Percentiles rank a stretch among this genome's conserved stretches.
These are phyloP conservation scores for Drosophila kuntzei DNA, from an alignment of 2,888 invertebrate species.

Conservation along the genomic window DNA sequence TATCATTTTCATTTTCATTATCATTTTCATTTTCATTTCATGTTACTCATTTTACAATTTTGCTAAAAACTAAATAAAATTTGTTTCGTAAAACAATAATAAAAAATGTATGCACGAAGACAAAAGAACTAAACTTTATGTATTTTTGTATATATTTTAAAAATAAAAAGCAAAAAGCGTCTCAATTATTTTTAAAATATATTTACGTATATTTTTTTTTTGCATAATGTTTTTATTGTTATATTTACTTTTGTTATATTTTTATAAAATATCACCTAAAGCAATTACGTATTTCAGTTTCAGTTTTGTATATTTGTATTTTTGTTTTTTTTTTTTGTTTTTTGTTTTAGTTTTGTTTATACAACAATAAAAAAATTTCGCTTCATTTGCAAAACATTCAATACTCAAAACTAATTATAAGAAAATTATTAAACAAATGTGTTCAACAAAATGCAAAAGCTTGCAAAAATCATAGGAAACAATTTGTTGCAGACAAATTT, in stretches of 20 bases:
- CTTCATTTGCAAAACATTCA: slow-evolving; percentile 65
- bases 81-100: slow-evolving; percentile 77
- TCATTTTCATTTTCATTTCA: slow-evolving; percentile 56
- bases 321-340: slow-evolving; percentile 46
- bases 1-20: slow-evolving; percentile 17
- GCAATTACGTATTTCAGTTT: slow-evolving; percentile 85
- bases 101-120: slow-evolving; percentile 65
- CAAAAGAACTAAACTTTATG: slow-evolving; percentile 56
- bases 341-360: slow-evolving; percentile 54
- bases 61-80: slow-evolving; percentile 85
- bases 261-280: slow-evolving; percentile 84
- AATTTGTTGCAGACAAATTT: slow-evolving; percentile 62
- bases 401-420: slow-evolving; percentile 67
- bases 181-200: slow-evolving; percentile 66
- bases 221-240: slow-evolving; percentile 40
- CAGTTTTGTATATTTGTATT: slow-evolving; percentile 67
- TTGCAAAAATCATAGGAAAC: slow-evolving; percentile 81
- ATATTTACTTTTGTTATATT: slow-evolving; percentile 66
- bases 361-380: slow-evolving; percentile 68
- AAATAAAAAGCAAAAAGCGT: slow-evolving; percentile 67
- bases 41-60: slow-evolving; percentile 84
- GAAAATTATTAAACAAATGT: slow-evolving; percentile 66
- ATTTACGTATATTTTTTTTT: slow-evolving; percentile 55
- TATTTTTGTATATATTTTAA: slow-evolving; percentile 53
- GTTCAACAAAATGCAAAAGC: slow-evolving; percentile 74